phyloP scores from a whole-genome alignment of 1,140 invertebrate species.

The Tetraneura akinire region DNA sequence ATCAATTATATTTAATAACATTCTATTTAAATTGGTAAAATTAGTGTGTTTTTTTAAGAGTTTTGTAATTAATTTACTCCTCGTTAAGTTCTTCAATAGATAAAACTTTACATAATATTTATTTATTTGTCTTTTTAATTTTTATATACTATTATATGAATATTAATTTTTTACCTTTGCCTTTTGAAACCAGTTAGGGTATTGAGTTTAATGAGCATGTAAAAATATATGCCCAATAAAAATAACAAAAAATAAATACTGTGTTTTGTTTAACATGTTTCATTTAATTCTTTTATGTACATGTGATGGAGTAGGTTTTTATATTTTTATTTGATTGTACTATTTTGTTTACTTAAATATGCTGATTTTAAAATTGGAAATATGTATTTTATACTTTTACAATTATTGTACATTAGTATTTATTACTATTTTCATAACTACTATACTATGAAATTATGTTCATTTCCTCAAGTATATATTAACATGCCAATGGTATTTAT shows the following conservation, averaged over 20 bases:
- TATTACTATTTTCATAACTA: too few relatives aligned
- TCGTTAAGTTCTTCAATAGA: constrained; percentile 25
- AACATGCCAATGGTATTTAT: too few relatives aligned
- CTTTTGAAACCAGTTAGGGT: constrained; percentile 39
- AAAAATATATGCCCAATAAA: constrained; percentile 22
- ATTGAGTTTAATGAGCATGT: constrained; percentile 41
- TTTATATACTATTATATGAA: constrained; percentile 6
- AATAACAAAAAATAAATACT: constrained; percentile 29
- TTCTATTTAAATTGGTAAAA: not conserved
- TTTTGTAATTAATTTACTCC: constrained; percentile 21
- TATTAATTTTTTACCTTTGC: not conserved
- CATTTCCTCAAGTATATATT: too few relatives aligned
- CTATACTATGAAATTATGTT: too few relatives aligned
- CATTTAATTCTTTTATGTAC: too few relatives aligned
- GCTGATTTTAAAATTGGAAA: not conserved
- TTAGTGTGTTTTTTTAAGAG: not conserved
- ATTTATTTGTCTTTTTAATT: constrained; percentile 8
- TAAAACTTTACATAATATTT: not conserved
- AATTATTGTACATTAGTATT: too few relatives aligned
- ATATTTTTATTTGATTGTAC: not conserved
- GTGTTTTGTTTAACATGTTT: not conserved
- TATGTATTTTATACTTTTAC: too few relatives aligned
- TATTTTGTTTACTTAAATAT: not conserved
- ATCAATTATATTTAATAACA: not conserved
- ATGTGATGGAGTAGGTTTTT: not conserved